Evolutionary conservation across 2,797 vertebrate species (phyloP), one percentile per base, ranked within the genome.

Genomic region (Hippocampus kuda): DNA sequence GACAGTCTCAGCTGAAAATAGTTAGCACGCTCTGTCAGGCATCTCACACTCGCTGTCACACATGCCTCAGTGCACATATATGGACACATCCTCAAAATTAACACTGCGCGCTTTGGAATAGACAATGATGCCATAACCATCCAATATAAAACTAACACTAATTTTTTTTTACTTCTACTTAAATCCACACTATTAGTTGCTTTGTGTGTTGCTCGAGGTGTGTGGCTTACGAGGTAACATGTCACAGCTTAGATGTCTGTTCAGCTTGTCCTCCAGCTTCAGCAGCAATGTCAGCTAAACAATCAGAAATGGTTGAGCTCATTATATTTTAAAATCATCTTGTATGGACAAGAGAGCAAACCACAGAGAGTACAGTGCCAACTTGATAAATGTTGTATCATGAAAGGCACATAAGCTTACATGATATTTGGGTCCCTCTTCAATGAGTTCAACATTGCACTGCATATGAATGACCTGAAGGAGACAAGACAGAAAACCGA

Each of bases 231-330:
- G 92, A 85, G 94, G 94, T 91, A 95, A 91, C 81, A 96, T 89
- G 86, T 98, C 97, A 89, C 97, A 99, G 93, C 95, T 98, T 88
- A 99, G 90, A 87, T 98, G 96, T 86, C 97, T 91, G 81, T 98
- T 98, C 87, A 99, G 84, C 85, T 98, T 98, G 89, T 99, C 97
- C 84, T 99, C 97, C 88, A 99, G 92, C 89, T 98, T 99, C 87
- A 99, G 91, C 85, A 98, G 90, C 82, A 98, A 89, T 0, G 95
- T 97, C 75, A 98, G 80, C 96, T 99, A 63, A 98, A 61, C 59
- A 70, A 68, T 10, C 4, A 65, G 26, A 16, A 34, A 34, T 15
- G 34, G 51, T 34, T 57, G 20, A 51, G 1, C 13, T n/a, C 20
- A 60, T 59, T 59, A 34, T 18, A 60, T 20, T 54, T 12, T 5